A percentile compares a stretch with the other conserved stretches of the same genome.
Evolutionary conservation across 2,797 vertebrate genomes (phyloP).

Genomic region (Poeciliopsis turneri): DNA sequence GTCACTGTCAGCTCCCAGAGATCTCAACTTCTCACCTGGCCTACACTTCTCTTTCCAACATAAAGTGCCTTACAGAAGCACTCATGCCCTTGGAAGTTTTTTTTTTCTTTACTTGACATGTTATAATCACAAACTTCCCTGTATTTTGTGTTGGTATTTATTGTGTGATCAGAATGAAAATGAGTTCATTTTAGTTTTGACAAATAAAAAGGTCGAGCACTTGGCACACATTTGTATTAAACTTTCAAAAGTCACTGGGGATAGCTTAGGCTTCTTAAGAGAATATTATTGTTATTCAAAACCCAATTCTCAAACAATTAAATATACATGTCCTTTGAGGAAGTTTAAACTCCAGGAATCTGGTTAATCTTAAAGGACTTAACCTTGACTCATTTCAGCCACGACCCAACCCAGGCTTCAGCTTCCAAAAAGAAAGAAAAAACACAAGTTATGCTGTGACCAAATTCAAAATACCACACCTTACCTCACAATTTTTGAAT

Average conservation of each 20-base stretch:
- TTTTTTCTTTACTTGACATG: not conserved
- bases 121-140: not conserved
- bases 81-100: not conserved
- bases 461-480: not conserved
- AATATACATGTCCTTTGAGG: not conserved
- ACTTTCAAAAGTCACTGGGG: not conserved
- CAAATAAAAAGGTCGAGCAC: not conserved
- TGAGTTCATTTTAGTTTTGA: not conserved
- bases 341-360: not conserved
- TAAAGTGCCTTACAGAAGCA: not conserved
- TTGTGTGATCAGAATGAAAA: not conserved
- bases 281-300: not conserved
- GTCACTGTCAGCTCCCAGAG: conserved; percentile 48
- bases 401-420: not conserved
- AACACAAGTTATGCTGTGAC: not conserved
- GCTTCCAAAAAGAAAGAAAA: not conserved
- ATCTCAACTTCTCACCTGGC: conserved; percentile 22
- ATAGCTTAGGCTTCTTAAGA: not conserved
- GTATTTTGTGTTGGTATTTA: not conserved
- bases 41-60: not conserved
- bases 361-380: not conserved
- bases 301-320: not conserved
- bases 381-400: not conserved
- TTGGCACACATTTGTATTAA: not conserved
- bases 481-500: not conserved